A percentile compares a stretch with the other conserved stretches of the same genome.
Evolutionary conservation across 2,113 vertebrate genomes (phyloP).

Genomic region (Corydoras maculifer): DNA sequence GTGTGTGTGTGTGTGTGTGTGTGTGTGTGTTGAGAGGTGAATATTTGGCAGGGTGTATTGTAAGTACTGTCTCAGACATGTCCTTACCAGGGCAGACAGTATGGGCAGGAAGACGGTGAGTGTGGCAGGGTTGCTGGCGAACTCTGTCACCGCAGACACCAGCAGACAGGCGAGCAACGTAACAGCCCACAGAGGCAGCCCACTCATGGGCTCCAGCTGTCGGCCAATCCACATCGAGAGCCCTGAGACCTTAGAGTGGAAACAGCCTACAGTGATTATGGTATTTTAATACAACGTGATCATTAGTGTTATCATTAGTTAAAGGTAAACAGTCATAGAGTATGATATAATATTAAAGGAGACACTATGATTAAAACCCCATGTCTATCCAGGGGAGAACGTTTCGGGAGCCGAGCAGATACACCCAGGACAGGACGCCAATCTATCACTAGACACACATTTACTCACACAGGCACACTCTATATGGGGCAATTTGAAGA

Average conservation of each 20-base stretch:
- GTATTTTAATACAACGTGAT: too few relatives aligned
- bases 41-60: neutral
- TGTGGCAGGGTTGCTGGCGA: constrained; percentile 94
- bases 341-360: too few relatives aligned
- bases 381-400: too few relatives aligned
- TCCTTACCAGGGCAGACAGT: constrained; percentile 84
- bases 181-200: constrained; percentile 88
- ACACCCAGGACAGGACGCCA: too few relatives aligned
- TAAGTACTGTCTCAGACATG: neutral
- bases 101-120: constrained; percentile 97
- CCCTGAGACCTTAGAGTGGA: constrained; percentile 68
- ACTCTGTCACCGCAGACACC: constrained; percentile 91
- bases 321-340: too few relatives aligned
- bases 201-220: constrained; percentile 91
- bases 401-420: too few relatives aligned
- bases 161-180: constrained; percentile 89
- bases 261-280: neutral
- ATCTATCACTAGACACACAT: too few relatives aligned
- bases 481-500: too few relatives aligned
- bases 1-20: neutral
- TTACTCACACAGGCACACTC: too few relatives aligned
- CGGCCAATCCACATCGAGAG: constrained; percentile 91
- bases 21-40: neutral
- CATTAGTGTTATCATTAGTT: too few relatives aligned
- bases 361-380: too few relatives aligned